These are phyloP conservation scores for Pseudopipra pipra DNA, from an alignment of 2,113 vertebrate species.

Conservation along the genomic window DNA sequence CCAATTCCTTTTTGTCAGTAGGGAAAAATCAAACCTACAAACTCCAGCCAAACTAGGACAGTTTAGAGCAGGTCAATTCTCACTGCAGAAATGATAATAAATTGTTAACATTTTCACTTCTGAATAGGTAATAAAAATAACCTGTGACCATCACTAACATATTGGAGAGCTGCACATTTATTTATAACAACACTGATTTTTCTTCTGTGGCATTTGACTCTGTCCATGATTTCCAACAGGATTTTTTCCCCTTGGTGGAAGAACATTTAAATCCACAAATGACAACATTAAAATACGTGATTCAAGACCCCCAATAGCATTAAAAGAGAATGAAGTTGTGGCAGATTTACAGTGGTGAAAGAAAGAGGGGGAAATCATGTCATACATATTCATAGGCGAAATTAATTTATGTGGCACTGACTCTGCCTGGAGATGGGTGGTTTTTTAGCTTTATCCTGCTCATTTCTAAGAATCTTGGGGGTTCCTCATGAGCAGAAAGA, in stretches of 20 bases:
- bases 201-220: neutral
- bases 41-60: neutral
- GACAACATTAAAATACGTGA: neutral
- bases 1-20: neutral
- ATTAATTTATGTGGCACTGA: no score
- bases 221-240: neutral
- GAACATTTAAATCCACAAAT: neutral
- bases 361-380: neutral
- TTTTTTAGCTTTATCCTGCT: neutral
- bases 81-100: neutral
- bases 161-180: neutral
- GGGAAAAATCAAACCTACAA: neutral
- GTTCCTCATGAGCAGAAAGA: neutral
- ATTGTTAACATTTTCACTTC: neutral
- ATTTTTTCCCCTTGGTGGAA: neutral
- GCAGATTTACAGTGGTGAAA: neutral
- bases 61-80: neutral
- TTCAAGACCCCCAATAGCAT: neutral
- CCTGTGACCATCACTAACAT: neutral
- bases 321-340: neutral
- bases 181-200: neutral
- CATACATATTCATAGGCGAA: rapidly evolving
- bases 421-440: neutral
- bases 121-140: neutral
- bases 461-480: neutral